Evolutionary conservation across 2,888 invertebrate genomes (phyloP), one percentile per base, ranked within the genome.

Genomic region (Lissocephala sabroskyi): DNA sequence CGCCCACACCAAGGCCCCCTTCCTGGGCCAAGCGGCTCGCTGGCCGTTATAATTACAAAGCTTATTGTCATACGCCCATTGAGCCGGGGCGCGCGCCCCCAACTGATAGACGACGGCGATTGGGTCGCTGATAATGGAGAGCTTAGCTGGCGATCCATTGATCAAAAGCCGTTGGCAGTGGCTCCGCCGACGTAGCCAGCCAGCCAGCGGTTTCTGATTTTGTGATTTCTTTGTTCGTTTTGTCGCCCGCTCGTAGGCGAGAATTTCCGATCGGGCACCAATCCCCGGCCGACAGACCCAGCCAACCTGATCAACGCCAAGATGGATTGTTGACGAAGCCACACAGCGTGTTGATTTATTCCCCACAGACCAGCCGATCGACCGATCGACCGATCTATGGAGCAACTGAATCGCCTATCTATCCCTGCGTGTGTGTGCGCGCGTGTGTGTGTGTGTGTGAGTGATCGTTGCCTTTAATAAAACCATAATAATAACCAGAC

Each of bases 271-370:
- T 74, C 65, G 66, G 35, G 62, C 7, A 29, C 11, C 9, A 14
- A 41, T 18, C 41, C 36, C 52, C 28, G 39, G 33, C 14, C 52
- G 35, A 26, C 16, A 33, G 17, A 14, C 30, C 39, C 14, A 32
- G 14, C 19, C 13, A 29, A 29, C n/a, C 11, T 51, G 53, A 59
- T 49, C 6, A 36, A 11, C 30, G 16, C 18, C 23, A 66, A 79
- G 67, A 76, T 70, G 59, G 55, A 62, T 56, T 52, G 62, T 59
- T 64, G 76, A 75, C 65, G 67, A 64, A 77, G 79, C 78, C 78
- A 78, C 78, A 79, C 80, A 79, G 79, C 67, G 78, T 76, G 78
- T 73, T 80, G 80, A 78, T 78, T 78, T 79, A 80, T 80, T 76
- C 79, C 76, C 80, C 70, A 80, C 60, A 75, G 80, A 75, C 61